Evolutionary conservation across 2,888 invertebrate species (phyloP).

Genomic region (Poecilobothrus nobilitatus): DNA sequence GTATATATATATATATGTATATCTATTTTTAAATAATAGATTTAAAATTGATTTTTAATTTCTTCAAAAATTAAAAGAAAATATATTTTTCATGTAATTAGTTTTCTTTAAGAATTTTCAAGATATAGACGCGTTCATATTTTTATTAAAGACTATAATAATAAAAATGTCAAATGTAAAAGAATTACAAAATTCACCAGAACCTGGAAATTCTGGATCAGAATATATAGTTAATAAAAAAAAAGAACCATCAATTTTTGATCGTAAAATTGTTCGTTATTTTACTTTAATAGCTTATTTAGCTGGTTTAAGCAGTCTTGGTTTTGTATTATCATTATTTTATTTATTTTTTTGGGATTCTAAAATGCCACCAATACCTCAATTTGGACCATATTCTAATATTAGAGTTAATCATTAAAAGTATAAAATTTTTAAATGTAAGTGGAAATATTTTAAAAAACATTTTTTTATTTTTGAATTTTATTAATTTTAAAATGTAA

Average conservation of each 20-base stretch:
- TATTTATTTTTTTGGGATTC: conserved; percentile 43
- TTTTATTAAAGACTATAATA: background rate
- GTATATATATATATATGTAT: background rate
- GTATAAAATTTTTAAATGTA: too few species aligned
- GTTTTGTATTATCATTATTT: conserved; percentile 40
- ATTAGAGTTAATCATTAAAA: background rate
- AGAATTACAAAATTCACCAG: background rate
- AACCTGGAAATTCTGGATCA: background rate
- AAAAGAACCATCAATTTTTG: conserved; percentile 31
- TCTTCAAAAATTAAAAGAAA: background rate
- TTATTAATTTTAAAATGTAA: too few species aligned
- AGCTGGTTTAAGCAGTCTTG: conserved; percentile 37
- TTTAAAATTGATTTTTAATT: background rate
- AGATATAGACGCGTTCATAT: background rate
- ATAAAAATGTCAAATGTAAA: background rate
- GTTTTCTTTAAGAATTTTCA: background rate
- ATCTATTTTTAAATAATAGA: background rate
- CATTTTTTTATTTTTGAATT: too few species aligned
- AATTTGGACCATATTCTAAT: background rate
- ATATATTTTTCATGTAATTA: background rate
- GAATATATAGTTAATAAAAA: background rate
- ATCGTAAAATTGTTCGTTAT: conserved; percentile 33
- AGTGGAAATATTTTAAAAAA: too few species aligned
- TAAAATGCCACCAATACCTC: conserved; percentile 38
- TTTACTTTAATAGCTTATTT: conserved; percentile 37